A percentile compares a stretch with the other conserved stretches of the same genome.
Evolutionary conservation across 2,888 invertebrate genomes (phyloP).

Genomic region (Lepetodrilus schrolli): DNA sequence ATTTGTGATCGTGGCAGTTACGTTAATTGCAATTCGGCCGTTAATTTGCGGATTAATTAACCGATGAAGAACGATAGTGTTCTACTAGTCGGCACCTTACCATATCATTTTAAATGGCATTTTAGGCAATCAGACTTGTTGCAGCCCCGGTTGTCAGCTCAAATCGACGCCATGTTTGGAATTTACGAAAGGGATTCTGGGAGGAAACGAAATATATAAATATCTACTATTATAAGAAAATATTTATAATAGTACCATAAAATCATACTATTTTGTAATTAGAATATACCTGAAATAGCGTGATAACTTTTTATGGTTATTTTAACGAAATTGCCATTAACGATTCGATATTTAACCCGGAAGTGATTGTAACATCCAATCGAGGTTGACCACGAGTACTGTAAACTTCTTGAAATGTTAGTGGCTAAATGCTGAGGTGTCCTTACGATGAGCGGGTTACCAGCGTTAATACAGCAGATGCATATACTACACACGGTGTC

Average conservation of each 20-base stretch:
- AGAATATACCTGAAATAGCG: neutral
- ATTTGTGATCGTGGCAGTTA: no score
- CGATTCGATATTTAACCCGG: conserved; percentile 62
- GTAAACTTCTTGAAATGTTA: conserved; percentile 19
- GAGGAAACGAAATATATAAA: neutral
- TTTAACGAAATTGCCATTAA: no score
- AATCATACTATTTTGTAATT: no score
- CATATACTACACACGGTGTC: conserved; percentile 10
- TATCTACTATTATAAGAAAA: no score
- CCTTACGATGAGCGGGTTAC: neutral
- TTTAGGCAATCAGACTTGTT: neutral
- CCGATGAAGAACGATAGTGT: no score
- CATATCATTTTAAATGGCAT: neutral
- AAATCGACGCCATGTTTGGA: conserved; percentile 58
- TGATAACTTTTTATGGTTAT: neutral
- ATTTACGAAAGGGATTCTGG: conserved; percentile 35
- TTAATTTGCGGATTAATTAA: no score
- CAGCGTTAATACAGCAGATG: conserved; percentile 20
- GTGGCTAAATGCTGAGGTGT: conserved; percentile 29
- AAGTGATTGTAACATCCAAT: conserved; percentile 57
- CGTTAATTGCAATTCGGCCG: no score
- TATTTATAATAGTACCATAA: no score
- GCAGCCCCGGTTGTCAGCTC: conserved; percentile 49
- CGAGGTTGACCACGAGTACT: conserved; percentile 55
- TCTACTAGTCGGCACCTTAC: no score